Conservation (phyloP, 2,113 vertebrate genomes). For the Galemys pyrenaicus region DNA sequence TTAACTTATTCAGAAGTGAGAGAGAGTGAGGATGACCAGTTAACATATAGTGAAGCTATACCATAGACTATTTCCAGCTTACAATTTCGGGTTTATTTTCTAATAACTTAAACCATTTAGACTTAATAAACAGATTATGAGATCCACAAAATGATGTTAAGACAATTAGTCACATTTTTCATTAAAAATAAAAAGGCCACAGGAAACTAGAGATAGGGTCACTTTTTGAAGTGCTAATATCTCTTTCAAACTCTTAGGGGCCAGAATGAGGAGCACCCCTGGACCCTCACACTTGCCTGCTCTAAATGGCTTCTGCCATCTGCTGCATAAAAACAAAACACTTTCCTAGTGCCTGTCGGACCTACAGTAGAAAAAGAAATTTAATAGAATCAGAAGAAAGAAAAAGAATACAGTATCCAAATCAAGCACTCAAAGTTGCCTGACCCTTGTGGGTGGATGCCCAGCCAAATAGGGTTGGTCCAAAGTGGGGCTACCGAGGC, state of each 20-base stretch:
- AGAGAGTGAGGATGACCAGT: background rate
- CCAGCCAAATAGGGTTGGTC: too few relatives aligned
- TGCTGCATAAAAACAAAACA: too few relatives aligned
- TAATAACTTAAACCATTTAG: background rate
- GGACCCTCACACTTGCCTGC: too few relatives aligned
- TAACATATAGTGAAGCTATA: background rate
- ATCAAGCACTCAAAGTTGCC: too few relatives aligned
- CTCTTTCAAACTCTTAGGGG: background rate
- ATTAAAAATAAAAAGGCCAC: background rate
- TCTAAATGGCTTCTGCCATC: too few relatives aligned
- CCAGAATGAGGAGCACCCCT: too few relatives aligned
- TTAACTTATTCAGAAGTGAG: background rate
- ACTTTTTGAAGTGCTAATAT: background rate
- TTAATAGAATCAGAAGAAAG: too few relatives aligned
- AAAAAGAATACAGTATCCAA: too few relatives aligned
- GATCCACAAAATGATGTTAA: background rate
- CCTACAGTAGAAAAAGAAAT: too few relatives aligned
- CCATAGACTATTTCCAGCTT: background rate
- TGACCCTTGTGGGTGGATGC: too few relatives aligned
- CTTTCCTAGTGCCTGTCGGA: too few relatives aligned
- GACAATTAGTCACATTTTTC: slow-evolving; percentile 30
- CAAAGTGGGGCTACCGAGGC: too few relatives aligned
- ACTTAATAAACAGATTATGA: background rate
- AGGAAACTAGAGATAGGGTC: background rate
- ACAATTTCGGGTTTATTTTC: background rate